Conservation (phyloP, 2,797 vertebrate species). For the Myotis pilosus region DNA sequence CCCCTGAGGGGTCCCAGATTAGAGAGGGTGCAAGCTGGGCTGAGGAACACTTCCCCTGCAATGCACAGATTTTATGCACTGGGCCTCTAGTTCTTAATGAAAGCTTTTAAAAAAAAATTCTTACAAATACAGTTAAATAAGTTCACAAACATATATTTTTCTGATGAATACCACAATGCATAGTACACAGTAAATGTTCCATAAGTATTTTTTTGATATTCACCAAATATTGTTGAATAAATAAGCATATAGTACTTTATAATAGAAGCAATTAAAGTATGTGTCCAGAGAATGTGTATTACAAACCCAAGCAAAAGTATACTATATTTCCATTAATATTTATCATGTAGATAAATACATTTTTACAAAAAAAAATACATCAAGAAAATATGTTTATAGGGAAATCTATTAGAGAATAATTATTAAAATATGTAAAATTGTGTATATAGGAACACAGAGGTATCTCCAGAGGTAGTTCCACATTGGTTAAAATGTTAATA, state of each 20-base stretch:
- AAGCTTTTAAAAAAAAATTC: background rate
- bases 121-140: background rate
- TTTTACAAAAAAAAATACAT: background rate
- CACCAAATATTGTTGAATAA: background rate
- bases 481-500: background rate
- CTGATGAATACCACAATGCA: background rate
- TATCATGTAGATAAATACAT: background rate
- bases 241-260: background rate
- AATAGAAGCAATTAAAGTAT: background rate
- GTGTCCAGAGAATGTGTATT: background rate
- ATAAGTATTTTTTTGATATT: background rate
- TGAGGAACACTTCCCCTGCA: too few species aligned
- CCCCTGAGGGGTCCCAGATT: too few species aligned
- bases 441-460: background rate
- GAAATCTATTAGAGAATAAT: background rate
- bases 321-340: background rate
- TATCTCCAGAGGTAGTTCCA: background rate
- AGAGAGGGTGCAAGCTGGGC: too few species aligned
- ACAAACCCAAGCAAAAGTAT: background rate
- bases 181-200: background rate
- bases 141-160: background rate
- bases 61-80: too few species aligned
- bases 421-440: background rate
- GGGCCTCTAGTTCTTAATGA: too few species aligned
- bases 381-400: background rate